Conservation (phyloP, 2,113 vertebrate genomes). For the Pardalotus punctatus region DNA sequence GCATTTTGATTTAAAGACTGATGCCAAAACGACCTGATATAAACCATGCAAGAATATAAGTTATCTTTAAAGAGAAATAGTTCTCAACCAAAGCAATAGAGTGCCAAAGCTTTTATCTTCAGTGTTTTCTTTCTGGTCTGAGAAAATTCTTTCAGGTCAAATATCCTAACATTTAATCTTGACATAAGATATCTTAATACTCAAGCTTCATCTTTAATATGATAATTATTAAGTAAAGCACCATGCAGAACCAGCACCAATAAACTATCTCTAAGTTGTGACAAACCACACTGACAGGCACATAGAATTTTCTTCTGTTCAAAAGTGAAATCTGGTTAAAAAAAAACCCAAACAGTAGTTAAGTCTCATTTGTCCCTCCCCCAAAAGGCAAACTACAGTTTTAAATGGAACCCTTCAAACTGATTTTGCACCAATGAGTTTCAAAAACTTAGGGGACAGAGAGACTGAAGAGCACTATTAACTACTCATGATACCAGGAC, state of each 20-base stretch:
- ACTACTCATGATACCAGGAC: neutral
- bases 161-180: neutral
- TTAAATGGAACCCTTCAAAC: neutral
- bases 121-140: neutral
- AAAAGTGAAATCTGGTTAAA: neutral
- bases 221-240: neutral
- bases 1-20: neutral
- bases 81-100: neutral
- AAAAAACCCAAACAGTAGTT: neutral
- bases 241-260: fast-evolving
- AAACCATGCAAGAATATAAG: neutral
- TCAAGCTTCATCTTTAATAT: neutral
- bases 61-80: neutral
- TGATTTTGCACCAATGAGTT: neutral
- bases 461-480: neutral
- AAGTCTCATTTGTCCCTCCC: neutral
- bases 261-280: neutral
- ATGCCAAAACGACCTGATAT: neutral
- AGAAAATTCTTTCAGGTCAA: neutral
- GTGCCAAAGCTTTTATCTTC: neutral
- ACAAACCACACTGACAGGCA: neutral
- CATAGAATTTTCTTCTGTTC: neutral
- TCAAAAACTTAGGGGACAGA: neutral
- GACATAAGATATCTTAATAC: neutral
- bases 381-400: neutral